Percentiles rank a stretch among this genome's conserved stretches.
Evolutionary conservation across 2,888 invertebrate genomes (phyloP).

Genomic region (Caenorhabditis imperialis): DNA sequence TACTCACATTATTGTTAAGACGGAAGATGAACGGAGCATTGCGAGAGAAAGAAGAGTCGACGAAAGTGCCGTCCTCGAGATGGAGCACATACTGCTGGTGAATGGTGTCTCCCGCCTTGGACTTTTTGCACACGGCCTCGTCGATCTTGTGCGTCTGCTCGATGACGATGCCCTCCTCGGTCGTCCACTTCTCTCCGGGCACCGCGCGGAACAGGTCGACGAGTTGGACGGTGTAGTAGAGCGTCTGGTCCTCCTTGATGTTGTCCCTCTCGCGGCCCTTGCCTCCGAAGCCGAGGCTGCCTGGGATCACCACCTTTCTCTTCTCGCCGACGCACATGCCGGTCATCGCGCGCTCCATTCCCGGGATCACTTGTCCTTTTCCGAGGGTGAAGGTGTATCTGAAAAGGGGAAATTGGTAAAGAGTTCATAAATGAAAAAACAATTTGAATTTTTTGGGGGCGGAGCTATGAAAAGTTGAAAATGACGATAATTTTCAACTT

Average conservation of each 20-base stretch:
- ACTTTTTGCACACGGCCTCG: constrained; percentile 64
- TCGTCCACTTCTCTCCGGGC: constrained; percentile 76
- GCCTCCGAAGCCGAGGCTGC: constrained; percentile 74
- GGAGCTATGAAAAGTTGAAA: too few species aligned
- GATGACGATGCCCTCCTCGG: constrained; percentile 70
- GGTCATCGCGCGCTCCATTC: constrained; percentile 77
- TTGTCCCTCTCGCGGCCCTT: constrained; percentile 69
- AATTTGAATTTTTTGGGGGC: too few species aligned
- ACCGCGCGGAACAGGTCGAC: constrained; percentile 76
- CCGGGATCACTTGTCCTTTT: constrained; percentile 74
- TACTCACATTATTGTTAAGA: constrained; percentile 63
- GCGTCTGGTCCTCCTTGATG: constrained; percentile 72
- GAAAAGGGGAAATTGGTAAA: constrained; percentile 8
- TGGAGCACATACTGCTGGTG: constrained; percentile 76
- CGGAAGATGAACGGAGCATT: constrained; percentile 77
- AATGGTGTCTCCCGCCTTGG: constrained; percentile 72
- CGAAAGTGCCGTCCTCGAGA: constrained; percentile 76
- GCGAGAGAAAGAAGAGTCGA: constrained; percentile 76
- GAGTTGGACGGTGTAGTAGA: constrained; percentile 77
- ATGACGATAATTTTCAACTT: too few species aligned
- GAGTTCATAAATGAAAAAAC: too few species aligned
- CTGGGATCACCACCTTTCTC: constrained; percentile 77
- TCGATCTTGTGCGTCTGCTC: constrained; percentile 65
- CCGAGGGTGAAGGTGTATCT: constrained; percentile 76
- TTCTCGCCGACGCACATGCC: constrained; percentile 78